A percentile compares a stretch with the other conserved stretches of the same genome.
phyloP scores from a whole-genome alignment of 2,797 vertebrate species.

The Prionace glauca region DNA sequence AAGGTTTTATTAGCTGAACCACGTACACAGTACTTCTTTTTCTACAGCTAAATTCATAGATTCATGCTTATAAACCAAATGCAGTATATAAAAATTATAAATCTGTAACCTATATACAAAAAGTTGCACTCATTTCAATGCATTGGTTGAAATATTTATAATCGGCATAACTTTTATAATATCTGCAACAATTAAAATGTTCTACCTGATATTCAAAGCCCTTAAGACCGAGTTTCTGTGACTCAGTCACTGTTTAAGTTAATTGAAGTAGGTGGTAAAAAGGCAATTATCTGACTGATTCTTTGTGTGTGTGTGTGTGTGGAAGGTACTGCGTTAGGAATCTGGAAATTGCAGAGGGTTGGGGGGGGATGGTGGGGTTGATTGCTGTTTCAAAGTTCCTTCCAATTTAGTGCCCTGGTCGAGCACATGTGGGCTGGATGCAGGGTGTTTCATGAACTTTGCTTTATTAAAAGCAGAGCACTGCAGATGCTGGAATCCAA shows the following conservation, averaged over 20 bases:
- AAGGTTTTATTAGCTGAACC: constrained; percentile 57
- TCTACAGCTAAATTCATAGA: constrained; percentile 55
- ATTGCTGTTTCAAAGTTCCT: not conserved
- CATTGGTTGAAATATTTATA: constrained; percentile 36
- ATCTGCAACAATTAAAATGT: constrained; percentile 37
- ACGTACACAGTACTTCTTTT: constrained; percentile 63
- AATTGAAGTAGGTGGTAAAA: constrained; percentile 4
- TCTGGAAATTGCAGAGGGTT: not conserved
- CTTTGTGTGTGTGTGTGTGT: not conserved
- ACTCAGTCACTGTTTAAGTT: constrained; percentile 29
- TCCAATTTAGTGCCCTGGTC: not conserved
- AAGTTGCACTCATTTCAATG: constrained; percentile 36
- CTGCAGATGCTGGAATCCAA: too few relatives aligned
- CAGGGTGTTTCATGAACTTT: not conserved
- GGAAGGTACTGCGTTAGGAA: not conserved
- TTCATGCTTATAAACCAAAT: constrained; percentile 38
- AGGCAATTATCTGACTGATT: constrained; percentile 20
- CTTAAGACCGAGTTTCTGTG: constrained; percentile 28
- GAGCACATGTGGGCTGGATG: not conserved
- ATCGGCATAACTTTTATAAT: constrained; percentile 18
- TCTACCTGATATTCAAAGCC: constrained; percentile 37
- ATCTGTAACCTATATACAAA: constrained; percentile 39
- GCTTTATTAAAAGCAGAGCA: too few relatives aligned
- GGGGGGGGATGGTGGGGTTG: not conserved
- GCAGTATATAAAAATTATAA: constrained; percentile 37